phyloP scores from a whole-genome alignment of 1,140 invertebrate genomes.

The Piezodorus guildinii region DNA sequence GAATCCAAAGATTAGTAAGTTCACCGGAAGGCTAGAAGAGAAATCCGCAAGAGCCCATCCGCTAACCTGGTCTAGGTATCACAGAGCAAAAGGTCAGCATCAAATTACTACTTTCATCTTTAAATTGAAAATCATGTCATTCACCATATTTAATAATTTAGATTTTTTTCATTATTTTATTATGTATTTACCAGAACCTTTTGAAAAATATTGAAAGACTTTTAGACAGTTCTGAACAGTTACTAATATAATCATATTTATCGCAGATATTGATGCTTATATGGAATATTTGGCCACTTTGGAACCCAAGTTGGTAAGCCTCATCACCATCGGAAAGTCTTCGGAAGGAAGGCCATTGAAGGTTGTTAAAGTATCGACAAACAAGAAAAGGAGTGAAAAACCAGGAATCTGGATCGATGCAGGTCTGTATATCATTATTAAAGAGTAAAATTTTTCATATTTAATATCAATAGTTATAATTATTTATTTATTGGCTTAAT shows the following conservation, averaged over 20 bases:
- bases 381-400: conserved; percentile 33
- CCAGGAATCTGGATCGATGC: conserved; percentile 50
- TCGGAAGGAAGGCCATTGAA: conserved; percentile 61
- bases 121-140: no score
- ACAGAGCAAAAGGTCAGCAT: conserved; percentile 23
- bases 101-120: no score
- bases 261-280: conserved; percentile 38
- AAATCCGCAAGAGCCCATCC: conserved; percentile 31
- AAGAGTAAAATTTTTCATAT: no score
- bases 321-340: conserved; percentile 62
- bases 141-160: no score
- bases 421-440: conserved; percentile 32
- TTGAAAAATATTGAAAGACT: no score
- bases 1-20: conserved; percentile 47
- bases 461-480: no score
- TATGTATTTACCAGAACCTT: no score
- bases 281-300: conserved; percentile 50
- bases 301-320: conserved; percentile 54
- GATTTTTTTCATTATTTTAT: no score
- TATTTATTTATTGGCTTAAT: no score
- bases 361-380: conserved; percentile 46
- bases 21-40: conserved; percentile 41
- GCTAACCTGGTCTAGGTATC: conserved; percentile 32
- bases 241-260: not conserved
- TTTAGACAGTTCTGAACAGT: no score